Evolutionary conservation across 2,113 vertebrate genomes (phyloP).

Genomic region (Terrapene triunguis): DNA sequence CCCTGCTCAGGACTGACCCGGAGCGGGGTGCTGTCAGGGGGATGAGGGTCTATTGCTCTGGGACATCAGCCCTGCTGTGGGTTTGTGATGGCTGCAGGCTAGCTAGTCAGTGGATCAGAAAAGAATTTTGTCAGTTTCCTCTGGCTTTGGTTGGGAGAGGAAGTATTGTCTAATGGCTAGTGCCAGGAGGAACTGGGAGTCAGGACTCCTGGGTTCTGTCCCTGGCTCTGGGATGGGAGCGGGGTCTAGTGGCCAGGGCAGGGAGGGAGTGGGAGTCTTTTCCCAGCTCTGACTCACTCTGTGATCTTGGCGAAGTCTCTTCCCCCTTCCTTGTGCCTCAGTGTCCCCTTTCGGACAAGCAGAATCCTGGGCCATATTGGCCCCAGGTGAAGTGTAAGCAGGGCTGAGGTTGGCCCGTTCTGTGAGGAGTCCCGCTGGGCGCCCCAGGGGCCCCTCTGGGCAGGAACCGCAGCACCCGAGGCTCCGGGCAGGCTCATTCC

Average conservation of each 20-base stretch:
- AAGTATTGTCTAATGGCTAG: neutral
- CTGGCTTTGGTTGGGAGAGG: neutral
- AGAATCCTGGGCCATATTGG: neutral
- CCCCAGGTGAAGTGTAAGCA: neutral
- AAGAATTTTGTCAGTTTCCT: neutral
- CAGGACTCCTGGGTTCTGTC: neutral
- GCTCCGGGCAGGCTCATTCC: neutral
- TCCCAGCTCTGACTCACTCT: neutral
- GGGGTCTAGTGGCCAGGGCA: neutral
- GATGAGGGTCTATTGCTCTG: too few species aligned
- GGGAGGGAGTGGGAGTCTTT: neutral
- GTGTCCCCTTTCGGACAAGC: neutral
- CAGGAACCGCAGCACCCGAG: fast-evolving
- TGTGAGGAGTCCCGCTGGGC: neutral
- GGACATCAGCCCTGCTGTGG: neutral
- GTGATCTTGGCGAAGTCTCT: conserved; percentile 57
- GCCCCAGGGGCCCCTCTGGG: neutral
- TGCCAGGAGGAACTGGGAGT: neutral
- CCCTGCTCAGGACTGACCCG: neutral
- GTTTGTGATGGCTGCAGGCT: too few species aligned
- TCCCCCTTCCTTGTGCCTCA: neutral
- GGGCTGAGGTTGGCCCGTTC: neutral
- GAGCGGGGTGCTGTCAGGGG: neutral
- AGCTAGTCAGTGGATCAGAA: neutral
- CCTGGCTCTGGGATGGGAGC: neutral